Base-by-base conservation (phyloP, 2,113 vertebrate species). In the Percopsis transmontana region DNA sequence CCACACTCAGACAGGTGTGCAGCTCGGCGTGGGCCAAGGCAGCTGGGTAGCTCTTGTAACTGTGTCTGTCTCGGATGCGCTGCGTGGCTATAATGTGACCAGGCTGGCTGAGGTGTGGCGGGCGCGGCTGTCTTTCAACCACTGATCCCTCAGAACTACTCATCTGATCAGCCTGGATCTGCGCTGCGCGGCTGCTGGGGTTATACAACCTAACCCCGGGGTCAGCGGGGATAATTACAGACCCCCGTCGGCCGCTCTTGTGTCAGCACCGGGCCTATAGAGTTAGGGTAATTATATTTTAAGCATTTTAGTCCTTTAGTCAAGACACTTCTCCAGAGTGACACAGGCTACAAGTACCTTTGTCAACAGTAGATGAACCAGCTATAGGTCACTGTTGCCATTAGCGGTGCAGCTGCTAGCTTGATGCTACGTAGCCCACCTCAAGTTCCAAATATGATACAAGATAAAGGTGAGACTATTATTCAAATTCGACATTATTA, bases 141-240 rank as follows among this genome's bases (percentile, higher is more conserved):
- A 86, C 89, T 90, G 92, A 92, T 93, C 92, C 90, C 87, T 85
- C 85, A 90, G 91, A 92, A 93, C 88, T 89, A 92, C 92, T 92
- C 93, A 92, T 92, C 91, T 84, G 91, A 91, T 95, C 91, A 91
- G 90, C 52, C 81, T 72, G 74, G 83, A 89, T 78, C 73, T 68
- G 80, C 88, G 88, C 86, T 92, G 85, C 92, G 76, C 90, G 91
- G 83, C 92, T 88, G 92, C 91, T 50, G 75, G 89, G 87, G 87
- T 86, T 83, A 82, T 76, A 78, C 85, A 78, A 87, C 79, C 86
- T 77, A 67, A 87, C 74, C 82, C 78, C 24, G 27, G 81, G 85
- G 87, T 87, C 82, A 86, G 74, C 66, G 76, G 70, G 69, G 19
- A 77, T 87, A 87, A 86, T 88, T 84, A 88, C 85, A 83, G 74